Evolutionary conservation across 1,140 invertebrate species (phyloP).

Genomic region (Apolygus lucorum): DNA sequence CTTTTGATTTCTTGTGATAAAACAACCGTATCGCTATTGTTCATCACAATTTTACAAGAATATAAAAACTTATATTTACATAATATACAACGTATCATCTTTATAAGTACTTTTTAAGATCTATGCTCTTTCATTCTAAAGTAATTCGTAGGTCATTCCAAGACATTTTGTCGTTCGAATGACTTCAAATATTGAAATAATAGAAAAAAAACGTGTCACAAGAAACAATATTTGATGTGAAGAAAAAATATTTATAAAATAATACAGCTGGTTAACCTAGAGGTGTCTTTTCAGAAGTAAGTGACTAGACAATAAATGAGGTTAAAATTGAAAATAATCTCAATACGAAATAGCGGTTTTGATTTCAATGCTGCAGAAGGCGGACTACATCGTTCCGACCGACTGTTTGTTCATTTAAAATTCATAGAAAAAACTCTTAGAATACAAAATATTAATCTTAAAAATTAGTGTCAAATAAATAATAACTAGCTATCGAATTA

Average conservation of each 20-base stretch:
- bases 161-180: neutral
- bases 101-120: conserved; percentile 7
- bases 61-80: conserved; percentile 7
- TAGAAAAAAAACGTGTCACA: neutral
- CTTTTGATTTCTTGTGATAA: neutral
- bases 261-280: neutral
- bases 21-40: neutral
- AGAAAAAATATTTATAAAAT: neutral
- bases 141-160: neutral
- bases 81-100: conserved; percentile 12
- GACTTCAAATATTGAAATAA: neutral
- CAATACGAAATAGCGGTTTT: neutral
- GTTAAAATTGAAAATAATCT: conserved; percentile 12
- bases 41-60: neutral
- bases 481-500: too few relatives aligned
- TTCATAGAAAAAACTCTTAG: too few relatives aligned
- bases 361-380: too few relatives aligned
- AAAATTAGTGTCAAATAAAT: too few relatives aligned
- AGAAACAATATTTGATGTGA: neutral
- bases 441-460: too few relatives aligned
- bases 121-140: neutral
- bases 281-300: conserved; percentile 6
- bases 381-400: too few relatives aligned
- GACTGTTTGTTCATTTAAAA: too few relatives aligned
- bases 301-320: conserved; percentile 12